Evolutionary conservation across 2,888 invertebrate species (phyloP).

Genomic region (Incurvaria masculella): DNA sequence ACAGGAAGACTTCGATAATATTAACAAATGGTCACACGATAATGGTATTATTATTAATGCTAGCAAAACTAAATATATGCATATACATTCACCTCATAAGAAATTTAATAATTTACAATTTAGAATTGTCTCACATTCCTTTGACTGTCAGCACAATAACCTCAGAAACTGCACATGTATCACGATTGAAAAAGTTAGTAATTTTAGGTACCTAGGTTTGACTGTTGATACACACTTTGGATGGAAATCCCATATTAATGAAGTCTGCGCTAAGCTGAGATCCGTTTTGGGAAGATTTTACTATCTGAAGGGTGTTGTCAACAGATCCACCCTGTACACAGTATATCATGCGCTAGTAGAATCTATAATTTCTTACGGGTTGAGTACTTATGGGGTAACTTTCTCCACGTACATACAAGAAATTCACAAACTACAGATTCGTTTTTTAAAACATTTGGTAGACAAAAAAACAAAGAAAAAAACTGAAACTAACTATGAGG

Average conservation of each 20-base stretch:
- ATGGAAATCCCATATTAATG: slow-evolving; percentile 4
- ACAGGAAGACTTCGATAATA: slow-evolving; percentile 9
- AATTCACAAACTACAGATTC: too few relatives aligned
- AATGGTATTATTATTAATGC: slow-evolving; percentile 12
- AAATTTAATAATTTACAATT: slow-evolving; percentile 1
- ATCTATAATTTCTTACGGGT: too few relatives aligned
- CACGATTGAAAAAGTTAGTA: slow-evolving; percentile 3
- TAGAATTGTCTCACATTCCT: slow-evolving; percentile 9
- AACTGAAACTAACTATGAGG: too few relatives aligned
- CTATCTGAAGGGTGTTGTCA: too few relatives aligned
- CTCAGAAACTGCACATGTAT: neutral
- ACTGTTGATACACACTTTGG: slow-evolving; percentile 1
- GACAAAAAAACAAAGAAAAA: too few relatives aligned
- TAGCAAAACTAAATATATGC: slow-evolving; percentile 10
- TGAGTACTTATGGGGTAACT: too few relatives aligned
- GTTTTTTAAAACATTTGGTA: too few relatives aligned
- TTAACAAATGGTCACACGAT: slow-evolving; percentile 12
- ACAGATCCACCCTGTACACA: too few relatives aligned
- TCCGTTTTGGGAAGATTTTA: too few relatives aligned
- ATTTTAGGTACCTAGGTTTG: slow-evolving; percentile 5
- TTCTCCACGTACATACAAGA: too few relatives aligned
- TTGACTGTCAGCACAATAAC: slow-evolving; percentile 8
- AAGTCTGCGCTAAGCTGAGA: too few relatives aligned
- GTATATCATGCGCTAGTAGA: too few relatives aligned
- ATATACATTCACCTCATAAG: slow-evolving; percentile 10